Conservation (phyloP, 2,888 invertebrate species). For the Luperina nickerlii region DNA sequence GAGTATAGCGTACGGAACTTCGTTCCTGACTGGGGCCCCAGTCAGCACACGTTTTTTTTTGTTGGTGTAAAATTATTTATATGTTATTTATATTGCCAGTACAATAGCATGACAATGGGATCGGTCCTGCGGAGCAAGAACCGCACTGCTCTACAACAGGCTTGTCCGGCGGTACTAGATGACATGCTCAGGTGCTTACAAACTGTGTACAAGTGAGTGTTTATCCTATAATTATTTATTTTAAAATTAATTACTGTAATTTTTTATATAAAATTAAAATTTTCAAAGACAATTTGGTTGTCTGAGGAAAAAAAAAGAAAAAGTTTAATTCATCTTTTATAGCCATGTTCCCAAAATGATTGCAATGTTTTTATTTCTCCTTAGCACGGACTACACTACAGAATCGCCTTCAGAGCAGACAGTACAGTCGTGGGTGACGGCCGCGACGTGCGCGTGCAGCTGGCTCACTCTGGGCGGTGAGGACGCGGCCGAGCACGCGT, state of each 20-base stretch:
- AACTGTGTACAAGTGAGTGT: constrained; percentile 82
- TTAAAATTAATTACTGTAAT: background rate
- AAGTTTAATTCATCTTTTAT: no score
- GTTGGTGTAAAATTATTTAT: background rate
- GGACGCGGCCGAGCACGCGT: constrained; percentile 74
- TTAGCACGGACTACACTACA: constrained; percentile 77
- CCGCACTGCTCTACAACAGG: constrained; percentile 80
- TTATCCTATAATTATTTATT: background rate
- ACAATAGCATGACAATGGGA: constrained; percentile 88
- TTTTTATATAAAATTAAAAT: no score
- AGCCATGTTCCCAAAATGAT: background rate
- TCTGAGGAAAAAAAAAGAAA: no score
- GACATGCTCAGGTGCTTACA: constrained; percentile 84
- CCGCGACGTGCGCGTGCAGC: constrained; percentile 82
- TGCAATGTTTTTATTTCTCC: background rate
- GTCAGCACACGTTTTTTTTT: background rate
- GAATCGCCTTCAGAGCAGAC: constrained; percentile 78
- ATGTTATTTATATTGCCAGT: constrained; percentile 71
- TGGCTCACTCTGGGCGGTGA: constrained; percentile 85
- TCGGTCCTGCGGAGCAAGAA: constrained; percentile 81
- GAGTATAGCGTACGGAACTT: background rate
- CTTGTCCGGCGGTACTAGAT: constrained; percentile 85
- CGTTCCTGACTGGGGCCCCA: background rate
- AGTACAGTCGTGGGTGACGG: constrained; percentile 80
- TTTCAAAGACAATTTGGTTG: no score